phyloP scores from a whole-genome alignment of 2,797 vertebrate genomes.

The Gobionotothen gibberifrons region DNA sequence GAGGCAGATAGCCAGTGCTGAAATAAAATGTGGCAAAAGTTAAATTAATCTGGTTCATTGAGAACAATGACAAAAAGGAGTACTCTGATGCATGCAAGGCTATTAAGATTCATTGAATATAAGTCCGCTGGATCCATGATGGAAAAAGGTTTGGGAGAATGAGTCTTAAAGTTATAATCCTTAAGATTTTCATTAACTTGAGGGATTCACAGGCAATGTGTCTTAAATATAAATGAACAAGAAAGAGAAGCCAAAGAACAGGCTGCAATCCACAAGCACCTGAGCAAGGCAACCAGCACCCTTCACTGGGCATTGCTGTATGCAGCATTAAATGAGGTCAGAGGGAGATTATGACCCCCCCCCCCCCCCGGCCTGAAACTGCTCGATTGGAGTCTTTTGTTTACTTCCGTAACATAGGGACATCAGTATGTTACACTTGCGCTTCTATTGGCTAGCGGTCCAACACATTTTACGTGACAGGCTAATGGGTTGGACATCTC shows the following conservation, averaged over 20 bases:
- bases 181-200: neutral
- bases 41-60: slow-evolving; percentile 7
- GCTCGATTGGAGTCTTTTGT: too few relatives aligned
- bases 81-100: neutral
- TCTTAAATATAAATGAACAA: neutral
- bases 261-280: neutral
- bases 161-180: slow-evolving; percentile 2
- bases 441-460: too few relatives aligned
- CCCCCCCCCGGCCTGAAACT: too few relatives aligned
- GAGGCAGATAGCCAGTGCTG: neutral
- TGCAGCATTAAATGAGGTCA: slow-evolving; percentile 3
- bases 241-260: neutral
- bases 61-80: neutral
- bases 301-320: neutral
- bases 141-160: neutral
- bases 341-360: neutral
- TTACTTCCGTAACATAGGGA: too few relatives aligned
- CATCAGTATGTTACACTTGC: too few relatives aligned
- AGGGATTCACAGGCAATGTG: neutral
- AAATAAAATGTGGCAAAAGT: neutral
- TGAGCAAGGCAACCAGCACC: neutral
- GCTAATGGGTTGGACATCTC: too few relatives aligned
- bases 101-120: slow-evolving; percentile 1
- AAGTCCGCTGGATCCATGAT: neutral
- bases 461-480: too few relatives aligned